A percentile compares a stretch with the other conserved stretches of the same genome.
Conservation (phyloP, 2,888 invertebrate genomes). For the Phengaris alcon region DNA sequence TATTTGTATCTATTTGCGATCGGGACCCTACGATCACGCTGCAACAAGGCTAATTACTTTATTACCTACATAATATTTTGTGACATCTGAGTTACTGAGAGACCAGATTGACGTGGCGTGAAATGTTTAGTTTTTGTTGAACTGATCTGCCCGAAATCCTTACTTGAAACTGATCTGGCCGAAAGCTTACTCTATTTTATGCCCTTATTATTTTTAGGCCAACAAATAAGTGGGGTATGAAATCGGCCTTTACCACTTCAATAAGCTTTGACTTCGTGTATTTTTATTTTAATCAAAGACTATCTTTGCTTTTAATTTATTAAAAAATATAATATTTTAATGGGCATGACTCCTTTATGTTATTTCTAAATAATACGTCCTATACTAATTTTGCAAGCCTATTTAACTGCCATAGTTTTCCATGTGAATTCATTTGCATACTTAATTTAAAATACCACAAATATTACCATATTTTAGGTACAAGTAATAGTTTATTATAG, state of each 20-base stretch:
- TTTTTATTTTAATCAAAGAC: not conserved
- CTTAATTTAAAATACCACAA: not conserved
- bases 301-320: not conserved
- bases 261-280: not conserved
- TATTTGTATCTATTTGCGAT: no score
- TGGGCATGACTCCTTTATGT: not conserved
- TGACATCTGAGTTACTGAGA: no score
- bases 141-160: no score
- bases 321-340: not conserved
- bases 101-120: not conserved
- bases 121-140: not conserved
- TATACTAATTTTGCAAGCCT: not conserved
- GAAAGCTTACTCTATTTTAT: constrained; percentile 1
- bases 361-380: not conserved
- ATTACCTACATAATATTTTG: no score
- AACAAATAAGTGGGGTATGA: constrained; percentile 11
- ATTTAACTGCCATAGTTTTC: not conserved
- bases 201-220: not conserved
- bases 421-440: not conserved
- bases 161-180: no score
- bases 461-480: not conserved
- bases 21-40: no score
- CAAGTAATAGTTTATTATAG: no score
- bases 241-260: constrained; percentile 1
- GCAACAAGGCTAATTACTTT: no score